phyloP scores from a whole-genome alignment of 1,140 invertebrate species.

The Colletes latitarsis region DNA sequence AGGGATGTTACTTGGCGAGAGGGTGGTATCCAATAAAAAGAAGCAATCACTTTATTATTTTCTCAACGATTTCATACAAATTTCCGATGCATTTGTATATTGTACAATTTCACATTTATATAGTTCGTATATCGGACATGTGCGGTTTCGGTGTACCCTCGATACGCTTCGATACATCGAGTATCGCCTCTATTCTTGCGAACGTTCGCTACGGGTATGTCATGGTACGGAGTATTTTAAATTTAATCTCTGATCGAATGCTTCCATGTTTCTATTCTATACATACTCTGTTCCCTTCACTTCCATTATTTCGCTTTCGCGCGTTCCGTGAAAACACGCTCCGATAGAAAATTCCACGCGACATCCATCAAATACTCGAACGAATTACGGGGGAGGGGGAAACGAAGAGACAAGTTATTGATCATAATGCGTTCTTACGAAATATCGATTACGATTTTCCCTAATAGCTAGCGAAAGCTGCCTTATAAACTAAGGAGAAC shows the following conservation, averaged over 20 bases:
- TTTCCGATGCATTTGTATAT: conserved; percentile 51
- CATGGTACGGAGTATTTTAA: conserved; percentile 56
- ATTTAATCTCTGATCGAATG: conserved; percentile 48
- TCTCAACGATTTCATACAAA: conserved; percentile 62
- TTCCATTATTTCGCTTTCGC: background rate
- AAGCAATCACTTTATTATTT: conserved; percentile 62
- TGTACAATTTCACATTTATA: conserved; percentile 53
- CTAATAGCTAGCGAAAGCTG: conserved; percentile 25
- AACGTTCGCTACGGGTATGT: conserved; percentile 26
- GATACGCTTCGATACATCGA: conserved; percentile 17
- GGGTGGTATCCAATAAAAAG: conserved; percentile 19
- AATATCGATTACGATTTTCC: conserved; percentile 19
- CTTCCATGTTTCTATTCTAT: conserved; percentile 20
- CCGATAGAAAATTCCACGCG: background rate
- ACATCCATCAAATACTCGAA: background rate
- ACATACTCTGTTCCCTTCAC: background rate
- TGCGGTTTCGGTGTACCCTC: conserved; percentile 5
- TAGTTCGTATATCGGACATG: conserved; percentile 48
- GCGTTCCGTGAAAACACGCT: background rate
- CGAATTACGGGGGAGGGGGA: background rate
- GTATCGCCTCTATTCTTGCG: conserved; percentile 5
- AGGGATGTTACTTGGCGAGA: background rate
- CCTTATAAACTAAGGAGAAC: background rate
- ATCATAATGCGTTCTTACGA: conserved; percentile 4
- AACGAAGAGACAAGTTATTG: conserved; percentile 13